phyloP scores from a whole-genome alignment of 2,113 vertebrate species.

The Pluvianellus socialis region DNA sequence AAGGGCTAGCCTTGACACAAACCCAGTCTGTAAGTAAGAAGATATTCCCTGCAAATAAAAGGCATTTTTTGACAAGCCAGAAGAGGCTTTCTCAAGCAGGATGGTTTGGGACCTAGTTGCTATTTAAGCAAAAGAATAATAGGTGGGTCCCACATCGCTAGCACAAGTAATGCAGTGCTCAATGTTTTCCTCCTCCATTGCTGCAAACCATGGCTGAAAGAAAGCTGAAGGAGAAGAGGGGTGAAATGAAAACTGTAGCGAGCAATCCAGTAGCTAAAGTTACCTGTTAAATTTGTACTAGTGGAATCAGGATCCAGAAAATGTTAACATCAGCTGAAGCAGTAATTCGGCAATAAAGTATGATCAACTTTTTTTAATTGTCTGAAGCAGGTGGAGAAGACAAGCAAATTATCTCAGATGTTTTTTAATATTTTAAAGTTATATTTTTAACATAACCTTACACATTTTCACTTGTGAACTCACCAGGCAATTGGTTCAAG shows the following conservation, averaged over 20 bases:
- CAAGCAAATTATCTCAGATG: slow-evolving; percentile 15
- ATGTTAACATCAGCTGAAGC: slow-evolving; percentile 9
- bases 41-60: neutral
- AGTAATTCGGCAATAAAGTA: slow-evolving; percentile 9
- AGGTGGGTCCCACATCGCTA: neutral
- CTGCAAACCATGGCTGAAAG: neutral
- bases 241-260: neutral
- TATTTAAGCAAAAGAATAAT: neutral
- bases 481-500: slow-evolving; percentile 7
- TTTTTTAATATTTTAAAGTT: neutral
- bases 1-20: neutral
- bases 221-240: neutral
- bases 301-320: neutral
- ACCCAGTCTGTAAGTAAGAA: neutral
- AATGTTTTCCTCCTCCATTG: neutral
- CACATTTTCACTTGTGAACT: slow-evolving; percentile 11
- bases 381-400: neutral
- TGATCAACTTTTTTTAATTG: neutral
- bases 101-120: neutral
- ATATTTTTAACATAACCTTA: slow-evolving; percentile 19
- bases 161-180: neutral
- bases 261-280: neutral
- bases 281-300: neutral
- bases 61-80: neutral
- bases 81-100: neutral